Conservation (phyloP, 2,113 vertebrate genomes). For the Equus quagga region DNA sequence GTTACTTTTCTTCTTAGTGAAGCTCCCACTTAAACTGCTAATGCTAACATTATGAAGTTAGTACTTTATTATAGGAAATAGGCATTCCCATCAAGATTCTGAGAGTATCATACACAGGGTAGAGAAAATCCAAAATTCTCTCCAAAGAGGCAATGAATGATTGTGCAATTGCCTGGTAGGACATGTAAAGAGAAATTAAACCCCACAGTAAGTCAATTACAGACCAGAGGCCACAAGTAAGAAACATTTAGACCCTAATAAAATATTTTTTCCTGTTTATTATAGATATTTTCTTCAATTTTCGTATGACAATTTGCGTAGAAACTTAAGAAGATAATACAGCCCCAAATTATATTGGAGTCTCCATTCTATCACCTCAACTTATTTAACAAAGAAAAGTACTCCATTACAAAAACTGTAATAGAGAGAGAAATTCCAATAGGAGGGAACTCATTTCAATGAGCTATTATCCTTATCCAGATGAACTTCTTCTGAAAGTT, state of each 20-base stretch:
- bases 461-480: conserved; percentile 3
- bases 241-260: not conserved
- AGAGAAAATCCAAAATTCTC: not conserved
- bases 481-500: not conserved
- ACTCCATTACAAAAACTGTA: not conserved
- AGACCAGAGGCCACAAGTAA: not conserved
- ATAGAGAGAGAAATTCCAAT: not conserved
- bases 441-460: not conserved
- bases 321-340: not conserved
- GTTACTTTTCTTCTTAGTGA: not conserved
- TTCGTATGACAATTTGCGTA: not conserved
- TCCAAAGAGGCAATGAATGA: not conserved
- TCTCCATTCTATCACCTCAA: not conserved
- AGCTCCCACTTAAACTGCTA: not conserved
- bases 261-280: not conserved
- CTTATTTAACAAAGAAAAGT: conserved; percentile 12
- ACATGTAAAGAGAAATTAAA: not conserved
- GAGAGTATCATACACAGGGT: not conserved
- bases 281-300: not conserved
- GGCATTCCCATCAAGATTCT: not conserved
- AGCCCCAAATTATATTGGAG: not conserved
- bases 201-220: not conserved
- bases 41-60: not conserved
- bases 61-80: not conserved
- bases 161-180: not conserved